A percentile compares a stretch with the other conserved stretches of the same genome.
Conservation (phyloP, 2,797 vertebrate species). For the Myotis vivesi region DNA sequence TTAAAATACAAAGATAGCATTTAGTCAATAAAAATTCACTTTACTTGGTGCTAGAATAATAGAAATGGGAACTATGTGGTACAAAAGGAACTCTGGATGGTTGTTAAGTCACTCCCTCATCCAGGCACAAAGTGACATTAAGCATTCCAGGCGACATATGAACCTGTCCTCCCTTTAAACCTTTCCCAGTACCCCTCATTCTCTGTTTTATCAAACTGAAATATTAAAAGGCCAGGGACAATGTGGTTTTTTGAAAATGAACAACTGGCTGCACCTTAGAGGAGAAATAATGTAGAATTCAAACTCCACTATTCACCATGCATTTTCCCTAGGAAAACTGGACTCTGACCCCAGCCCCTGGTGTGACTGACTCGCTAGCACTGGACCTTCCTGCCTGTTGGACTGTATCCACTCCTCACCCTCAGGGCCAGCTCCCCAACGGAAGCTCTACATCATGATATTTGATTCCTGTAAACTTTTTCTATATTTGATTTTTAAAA, state of each 20-base stretch:
- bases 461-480: background rate
- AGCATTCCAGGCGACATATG: background rate
- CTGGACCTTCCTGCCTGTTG: accelerated
- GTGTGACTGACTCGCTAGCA: background rate
- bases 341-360: accelerated
- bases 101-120: background rate
- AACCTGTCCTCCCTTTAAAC: background rate
- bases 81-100: background rate
- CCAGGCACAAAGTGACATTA: background rate
- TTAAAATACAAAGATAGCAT: background rate
- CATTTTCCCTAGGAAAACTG: background rate
- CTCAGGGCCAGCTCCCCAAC: background rate
- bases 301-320: background rate
- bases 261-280: background rate
- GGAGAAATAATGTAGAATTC: background rate
- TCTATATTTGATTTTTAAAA: background rate
- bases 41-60: background rate
- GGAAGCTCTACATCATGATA: accelerated
- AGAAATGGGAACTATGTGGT: background rate
- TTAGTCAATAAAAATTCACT: background rate
- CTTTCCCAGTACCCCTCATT: background rate
- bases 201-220: background rate
- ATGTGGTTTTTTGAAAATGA: background rate
- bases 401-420: accelerated
- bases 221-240: background rate